Conservation (phyloP, 2,797 vertebrate species). For the Esox lucius region DNA sequence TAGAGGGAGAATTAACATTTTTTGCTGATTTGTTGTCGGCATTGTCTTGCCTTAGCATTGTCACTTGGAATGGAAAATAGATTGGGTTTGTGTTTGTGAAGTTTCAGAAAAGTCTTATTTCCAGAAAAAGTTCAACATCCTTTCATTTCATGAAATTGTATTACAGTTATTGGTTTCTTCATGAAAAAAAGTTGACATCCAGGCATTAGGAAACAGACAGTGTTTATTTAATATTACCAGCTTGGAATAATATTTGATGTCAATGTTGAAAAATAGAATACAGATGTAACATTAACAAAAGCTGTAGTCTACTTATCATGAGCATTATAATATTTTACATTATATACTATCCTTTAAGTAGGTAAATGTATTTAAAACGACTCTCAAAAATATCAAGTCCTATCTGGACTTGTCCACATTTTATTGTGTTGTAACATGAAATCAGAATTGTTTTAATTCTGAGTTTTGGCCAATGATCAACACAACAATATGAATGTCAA, state of each 20-base stretch:
- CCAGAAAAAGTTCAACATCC: too few species aligned
- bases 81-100: not conserved
- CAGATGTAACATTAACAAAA: not conserved
- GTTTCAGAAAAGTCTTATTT: not conserved
- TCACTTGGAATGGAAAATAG: not conserved
- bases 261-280: not conserved
- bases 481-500: too few species aligned
- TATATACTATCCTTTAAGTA: not conserved
- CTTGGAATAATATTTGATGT: not conserved
- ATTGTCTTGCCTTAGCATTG: not conserved
- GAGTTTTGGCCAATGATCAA: too few species aligned
- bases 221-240: not conserved
- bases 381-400: too few species aligned
- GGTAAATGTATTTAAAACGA: not conserved
- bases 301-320: not conserved
- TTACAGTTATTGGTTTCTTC: not conserved
- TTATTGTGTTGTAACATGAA: too few species aligned
- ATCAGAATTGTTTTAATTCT: too few species aligned
- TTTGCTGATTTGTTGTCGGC: slow-evolving; percentile 10
- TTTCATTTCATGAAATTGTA: not conserved
- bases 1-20: slow-evolving; percentile 11
- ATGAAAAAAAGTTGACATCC: not conserved
- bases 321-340: not conserved
- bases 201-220: not conserved
- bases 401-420: too few species aligned